Percentiles rank a stretch among this genome's conserved stretches.
These are phyloP conservation scores for Pteronotus mesoamericanus DNA, from an alignment of 2,797 vertebrate genomes.

Conservation along the genomic window DNA sequence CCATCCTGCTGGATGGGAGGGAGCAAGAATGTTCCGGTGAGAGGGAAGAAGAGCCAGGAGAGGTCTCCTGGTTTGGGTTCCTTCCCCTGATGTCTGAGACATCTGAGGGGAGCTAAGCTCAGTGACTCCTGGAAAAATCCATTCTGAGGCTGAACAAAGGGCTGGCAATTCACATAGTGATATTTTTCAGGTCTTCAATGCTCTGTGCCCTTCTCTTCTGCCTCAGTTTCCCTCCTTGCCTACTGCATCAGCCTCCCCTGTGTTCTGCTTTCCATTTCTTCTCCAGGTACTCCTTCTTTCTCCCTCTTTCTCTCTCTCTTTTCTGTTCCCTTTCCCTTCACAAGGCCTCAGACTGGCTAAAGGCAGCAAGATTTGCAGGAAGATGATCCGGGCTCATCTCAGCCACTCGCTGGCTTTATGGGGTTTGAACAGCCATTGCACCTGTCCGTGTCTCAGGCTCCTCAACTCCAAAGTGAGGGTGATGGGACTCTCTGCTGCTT, in stretches of 20 bases:
- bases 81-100: neutral
- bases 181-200: neutral
- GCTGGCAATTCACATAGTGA: neutral
- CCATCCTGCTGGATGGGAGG: conserved; percentile 31
- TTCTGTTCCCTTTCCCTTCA: neutral
- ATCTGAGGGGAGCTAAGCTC: neutral
- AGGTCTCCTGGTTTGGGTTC: neutral
- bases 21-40: neutral
- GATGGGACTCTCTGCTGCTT: neutral
- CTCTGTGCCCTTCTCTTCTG: neutral
- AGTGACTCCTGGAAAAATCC: neutral
- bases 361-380: neutral
- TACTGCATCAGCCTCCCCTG: neutral
- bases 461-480: neutral
- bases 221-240: neutral
- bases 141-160: neutral
- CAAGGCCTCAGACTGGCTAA: neutral
- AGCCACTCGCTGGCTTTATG: neutral
- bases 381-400: neutral
- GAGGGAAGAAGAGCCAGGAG: neutral
- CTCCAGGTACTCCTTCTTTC: neutral
- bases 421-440: neutral
- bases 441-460: neutral
- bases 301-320: neutral
- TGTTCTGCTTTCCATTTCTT: neutral